Base-by-base conservation (phyloP, 30 jellyfish, hydroid and myxozoan species). In the Catostylus mosaicus region DNA sequence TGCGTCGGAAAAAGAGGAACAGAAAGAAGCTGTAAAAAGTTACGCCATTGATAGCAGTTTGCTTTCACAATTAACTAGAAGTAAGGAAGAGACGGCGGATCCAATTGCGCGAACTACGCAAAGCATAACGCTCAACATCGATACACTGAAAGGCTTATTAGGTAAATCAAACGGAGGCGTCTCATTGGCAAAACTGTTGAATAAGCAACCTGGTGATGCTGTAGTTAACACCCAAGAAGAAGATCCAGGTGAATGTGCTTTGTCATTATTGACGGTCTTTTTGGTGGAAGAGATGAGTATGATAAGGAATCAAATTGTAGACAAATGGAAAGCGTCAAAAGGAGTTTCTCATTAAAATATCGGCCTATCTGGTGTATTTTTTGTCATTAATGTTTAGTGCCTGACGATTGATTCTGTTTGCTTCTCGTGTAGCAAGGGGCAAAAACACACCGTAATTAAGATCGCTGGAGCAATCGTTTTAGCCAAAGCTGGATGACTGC, bases 171-270 rank as follows among this genome's bases (percentile, higher is more conserved):
- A 93, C 40, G 80, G 67, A 30, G 93, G 93, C 52, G 96, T 87
- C 22, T 93, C 98, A 43, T 84, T 93, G 31, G 98, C 98, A 16
- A 77, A 84, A 68, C 75, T 93, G 37, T 40, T 93, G 54, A 93
- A 93, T 48, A 77, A 92, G 27, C 85, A 61, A 26, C 86, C 87
- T 9, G 95, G 89, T 6, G 97, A 82, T 19, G 75, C 94, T 23
- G 85, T 50, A 19, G 83, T 46, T 19, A 72, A 78, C 52, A 78
- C 93, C 14, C 96, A 84, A 79, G 94, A 86, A 8, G 98, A 93
- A 65, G 98, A 93, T 70, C 98, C 98, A 80, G 98, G 98, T 92
- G 19, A n/a, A n/a, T n/a, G n/a, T n/a, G n/a, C n/a, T n/a, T n/a
- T n/a, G n/a, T n/a, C n/a, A n/a, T n/a, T n/a, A n/a, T n/a, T n/a